These are phyloP conservation scores for Teleopsis dalmanni DNA, from an alignment of 1,140 invertebrate genomes.

Conservation along the genomic window DNA sequence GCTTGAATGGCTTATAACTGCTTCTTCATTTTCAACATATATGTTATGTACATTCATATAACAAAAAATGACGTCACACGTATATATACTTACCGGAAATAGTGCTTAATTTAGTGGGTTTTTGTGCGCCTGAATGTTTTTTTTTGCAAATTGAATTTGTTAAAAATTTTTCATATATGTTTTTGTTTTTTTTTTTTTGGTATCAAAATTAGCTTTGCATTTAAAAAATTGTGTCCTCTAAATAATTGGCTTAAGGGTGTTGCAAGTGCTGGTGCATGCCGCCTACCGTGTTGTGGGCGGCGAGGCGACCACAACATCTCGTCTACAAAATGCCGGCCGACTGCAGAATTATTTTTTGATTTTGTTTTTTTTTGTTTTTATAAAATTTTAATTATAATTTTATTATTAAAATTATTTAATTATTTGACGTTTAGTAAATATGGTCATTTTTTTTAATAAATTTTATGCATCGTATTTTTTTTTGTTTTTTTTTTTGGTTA, in stretches of 20 bases:
- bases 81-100: too few species aligned
- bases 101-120: too few species aligned
- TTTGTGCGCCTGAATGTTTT: slow-evolving; percentile 2
- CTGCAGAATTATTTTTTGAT: slow-evolving; percentile 18
- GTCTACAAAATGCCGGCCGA: slow-evolving; percentile 45
- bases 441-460: slow-evolving; percentile 5
- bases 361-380: slow-evolving; percentile 1
- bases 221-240: neutral
- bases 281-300: slow-evolving; percentile 27
- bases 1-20: too few species aligned
- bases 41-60: too few species aligned
- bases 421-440: slow-evolving; percentile 6
- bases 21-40: too few species aligned
- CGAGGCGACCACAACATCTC: slow-evolving; percentile 43
- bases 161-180: slow-evolving; percentile 1
- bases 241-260: slow-evolving; percentile 4
- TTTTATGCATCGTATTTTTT: too few species aligned
- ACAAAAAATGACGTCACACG: too few species aligned
- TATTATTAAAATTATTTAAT: neutral
- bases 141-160: neutral
- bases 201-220: neutral
- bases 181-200: neutral
- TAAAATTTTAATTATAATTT: slow-evolving; percentile 1
- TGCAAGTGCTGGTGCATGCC: slow-evolving; percentile 25
- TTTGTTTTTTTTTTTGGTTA: slow-evolving; percentile 2